phyloP scores from a whole-genome alignment of 2,797 vertebrate genomes.

The Alca torda region DNA sequence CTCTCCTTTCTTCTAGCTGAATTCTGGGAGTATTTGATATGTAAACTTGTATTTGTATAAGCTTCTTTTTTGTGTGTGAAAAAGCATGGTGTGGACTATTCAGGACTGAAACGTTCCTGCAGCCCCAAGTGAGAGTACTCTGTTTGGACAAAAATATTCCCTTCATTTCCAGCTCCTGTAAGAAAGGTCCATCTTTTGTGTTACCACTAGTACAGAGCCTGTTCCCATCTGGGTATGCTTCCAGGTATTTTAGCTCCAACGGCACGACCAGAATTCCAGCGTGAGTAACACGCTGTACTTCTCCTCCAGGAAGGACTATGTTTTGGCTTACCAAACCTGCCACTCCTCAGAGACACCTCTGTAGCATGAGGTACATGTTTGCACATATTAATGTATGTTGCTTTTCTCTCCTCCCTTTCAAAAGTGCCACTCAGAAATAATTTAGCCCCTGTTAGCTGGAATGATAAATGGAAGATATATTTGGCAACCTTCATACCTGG shows the following conservation, averaged over 20 bases:
- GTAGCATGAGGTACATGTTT: not conserved
- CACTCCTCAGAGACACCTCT: conserved; percentile 42
- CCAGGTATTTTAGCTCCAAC: not conserved
- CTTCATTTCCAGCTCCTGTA: not conserved
- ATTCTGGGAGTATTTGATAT: not conserved
- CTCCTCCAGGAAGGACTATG: conserved; percentile 1
- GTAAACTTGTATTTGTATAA: not conserved
- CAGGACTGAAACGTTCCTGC: not conserved
- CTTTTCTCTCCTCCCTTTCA: conserved; percentile 46
- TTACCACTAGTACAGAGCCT: not conserved
- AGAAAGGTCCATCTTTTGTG: not conserved
- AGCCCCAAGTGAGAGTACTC: not conserved
- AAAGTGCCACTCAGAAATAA: conserved; percentile 48
- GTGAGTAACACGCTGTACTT: not conserved
- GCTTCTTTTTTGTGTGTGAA: not conserved
- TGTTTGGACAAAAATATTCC: not conserved
- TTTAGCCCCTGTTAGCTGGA: conserved; percentile 10
- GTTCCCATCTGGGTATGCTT: not conserved
- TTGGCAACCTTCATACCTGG: conserved; percentile 36
- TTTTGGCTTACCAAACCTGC: conserved; percentile 27
- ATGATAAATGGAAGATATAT: conserved; percentile 37
- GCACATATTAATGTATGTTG: not conserved
- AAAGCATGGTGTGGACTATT: not conserved
- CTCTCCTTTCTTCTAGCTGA: not conserved
- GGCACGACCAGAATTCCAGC: conserved; percentile 2